Evolutionary conservation across 2,113 vertebrate species (phyloP).

Genomic region (Nestor notabilis): DNA sequence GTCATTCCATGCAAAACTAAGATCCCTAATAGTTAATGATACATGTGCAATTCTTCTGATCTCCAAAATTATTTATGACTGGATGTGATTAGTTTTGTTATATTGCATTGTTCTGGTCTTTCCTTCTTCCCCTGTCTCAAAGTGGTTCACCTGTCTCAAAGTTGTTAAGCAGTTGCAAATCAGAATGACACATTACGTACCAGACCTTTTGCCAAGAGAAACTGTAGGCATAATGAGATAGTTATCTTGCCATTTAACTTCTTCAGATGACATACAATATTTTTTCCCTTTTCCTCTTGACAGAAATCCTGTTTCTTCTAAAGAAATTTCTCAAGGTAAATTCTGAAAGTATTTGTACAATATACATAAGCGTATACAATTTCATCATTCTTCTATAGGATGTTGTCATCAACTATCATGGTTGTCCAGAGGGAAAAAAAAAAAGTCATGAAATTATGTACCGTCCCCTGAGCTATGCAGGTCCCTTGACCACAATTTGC

Average conservation of each 20-base stretch:
- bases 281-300: background rate
- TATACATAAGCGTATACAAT: rapidly evolving
- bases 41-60: background rate
- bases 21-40: background rate
- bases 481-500: background rate
- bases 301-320: background rate
- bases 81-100: background rate
- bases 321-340: slow-evolving; percentile 65
- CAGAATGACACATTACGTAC: background rate
- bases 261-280: background rate
- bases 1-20: background rate
- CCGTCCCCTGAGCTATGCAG: background rate
- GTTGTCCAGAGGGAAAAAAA: background rate
- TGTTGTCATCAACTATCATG: background rate
- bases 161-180: background rate
- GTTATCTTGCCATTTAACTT: background rate
- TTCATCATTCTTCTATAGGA: background rate
- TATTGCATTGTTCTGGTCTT: background rate
- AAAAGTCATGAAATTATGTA: background rate
- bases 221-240: background rate
- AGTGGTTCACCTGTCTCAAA: slow-evolving; percentile 41
- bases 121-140: background rate
- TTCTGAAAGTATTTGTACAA: background rate
- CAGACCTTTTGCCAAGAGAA: background rate
- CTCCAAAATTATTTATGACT: background rate